phyloP scores from a whole-genome alignment of 2,113 vertebrate genomes.

The Laterallus jamaicensis region DNA sequence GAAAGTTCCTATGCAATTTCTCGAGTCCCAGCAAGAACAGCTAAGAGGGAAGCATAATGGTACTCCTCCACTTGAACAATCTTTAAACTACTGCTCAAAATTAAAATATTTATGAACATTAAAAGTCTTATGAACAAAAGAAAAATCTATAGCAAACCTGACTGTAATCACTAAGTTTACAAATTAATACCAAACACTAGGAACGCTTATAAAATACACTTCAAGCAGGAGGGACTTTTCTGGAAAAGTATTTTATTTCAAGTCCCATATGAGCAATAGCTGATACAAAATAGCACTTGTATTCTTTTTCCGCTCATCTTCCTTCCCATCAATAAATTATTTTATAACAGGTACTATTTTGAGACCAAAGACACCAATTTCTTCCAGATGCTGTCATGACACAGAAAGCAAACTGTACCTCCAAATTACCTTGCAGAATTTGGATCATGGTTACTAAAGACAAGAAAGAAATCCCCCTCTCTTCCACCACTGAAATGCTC shows the following conservation, averaged over 20 bases:
- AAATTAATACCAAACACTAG: not conserved
- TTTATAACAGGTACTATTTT: not conserved
- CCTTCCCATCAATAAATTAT: not conserved
- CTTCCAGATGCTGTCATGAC: not conserved
- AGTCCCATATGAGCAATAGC: not conserved
- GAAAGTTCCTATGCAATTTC: not conserved
- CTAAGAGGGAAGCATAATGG: accelerated
- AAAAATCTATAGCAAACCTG: not conserved
- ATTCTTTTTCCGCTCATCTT: not conserved
- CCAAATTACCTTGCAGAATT: not conserved
- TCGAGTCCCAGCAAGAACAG: not conserved
- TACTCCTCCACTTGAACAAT: not conserved
- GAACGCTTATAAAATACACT: not conserved
- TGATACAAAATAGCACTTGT: not conserved
- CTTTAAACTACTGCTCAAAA: not conserved
- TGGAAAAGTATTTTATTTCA: slow-evolving; percentile 14
- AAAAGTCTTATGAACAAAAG: not conserved
- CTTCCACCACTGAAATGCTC: not conserved
- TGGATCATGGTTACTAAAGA: not conserved
- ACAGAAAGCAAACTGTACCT: not conserved
- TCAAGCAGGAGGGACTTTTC: not conserved
- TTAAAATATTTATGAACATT: not conserved
- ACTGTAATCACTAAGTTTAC: not conserved
- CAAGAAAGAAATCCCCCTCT: not conserved
- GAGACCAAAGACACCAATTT: not conserved